A percentile compares a stretch with the other conserved stretches of the same genome.
These are phyloP conservation scores for Thunnus thynnus DNA, from an alignment of 2,113 vertebrate genomes.

Conservation along the genomic window DNA sequence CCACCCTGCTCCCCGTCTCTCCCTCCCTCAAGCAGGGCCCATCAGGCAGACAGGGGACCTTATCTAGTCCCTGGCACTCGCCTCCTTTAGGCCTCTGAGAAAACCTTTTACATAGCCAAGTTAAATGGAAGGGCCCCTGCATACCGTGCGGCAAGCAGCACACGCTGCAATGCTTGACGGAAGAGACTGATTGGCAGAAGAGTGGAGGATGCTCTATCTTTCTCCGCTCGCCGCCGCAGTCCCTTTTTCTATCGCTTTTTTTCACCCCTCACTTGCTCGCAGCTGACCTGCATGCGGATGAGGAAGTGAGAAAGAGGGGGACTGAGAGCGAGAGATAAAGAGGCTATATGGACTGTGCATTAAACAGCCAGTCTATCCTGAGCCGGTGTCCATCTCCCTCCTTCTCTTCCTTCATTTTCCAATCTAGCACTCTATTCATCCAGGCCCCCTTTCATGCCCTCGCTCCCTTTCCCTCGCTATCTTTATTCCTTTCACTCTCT, in stretches of 20 bases:
- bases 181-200: slow-evolving; percentile 79
- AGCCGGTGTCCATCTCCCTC: slow-evolving; percentile 56
- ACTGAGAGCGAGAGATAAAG: slow-evolving; percentile 76
- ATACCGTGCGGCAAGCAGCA: slow-evolving; percentile 46
- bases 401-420: slow-evolving; percentile 71
- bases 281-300: slow-evolving; percentile 78
- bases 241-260: slow-evolving; percentile 69
- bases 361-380: slow-evolving; percentile 69
- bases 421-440: slow-evolving; percentile 69
- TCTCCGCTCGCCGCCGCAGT: slow-evolving; percentile 55
- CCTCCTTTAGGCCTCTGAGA: slow-evolving; percentile 74
- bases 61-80: slow-evolving; percentile 75
- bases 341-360: slow-evolving; percentile 75
- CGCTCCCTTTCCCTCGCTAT: slow-evolving; percentile 47
- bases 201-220: slow-evolving; percentile 77
- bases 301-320: slow-evolving; percentile 63
- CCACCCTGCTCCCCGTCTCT: slow-evolving; percentile 21
- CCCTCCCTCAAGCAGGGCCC: slow-evolving; percentile 46
- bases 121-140: slow-evolving; percentile 70
- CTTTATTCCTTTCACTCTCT: slow-evolving; percentile 44
- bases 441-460: slow-evolving; percentile 49
- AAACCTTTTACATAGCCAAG: slow-evolving; percentile 80
- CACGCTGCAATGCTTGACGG: slow-evolving; percentile 67
- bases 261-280: slow-evolving; percentile 59
- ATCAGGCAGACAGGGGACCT: slow-evolving; percentile 64